phyloP scores from a whole-genome alignment of 2,113 vertebrate species.

The Oreotrochilus melanogaster region DNA sequence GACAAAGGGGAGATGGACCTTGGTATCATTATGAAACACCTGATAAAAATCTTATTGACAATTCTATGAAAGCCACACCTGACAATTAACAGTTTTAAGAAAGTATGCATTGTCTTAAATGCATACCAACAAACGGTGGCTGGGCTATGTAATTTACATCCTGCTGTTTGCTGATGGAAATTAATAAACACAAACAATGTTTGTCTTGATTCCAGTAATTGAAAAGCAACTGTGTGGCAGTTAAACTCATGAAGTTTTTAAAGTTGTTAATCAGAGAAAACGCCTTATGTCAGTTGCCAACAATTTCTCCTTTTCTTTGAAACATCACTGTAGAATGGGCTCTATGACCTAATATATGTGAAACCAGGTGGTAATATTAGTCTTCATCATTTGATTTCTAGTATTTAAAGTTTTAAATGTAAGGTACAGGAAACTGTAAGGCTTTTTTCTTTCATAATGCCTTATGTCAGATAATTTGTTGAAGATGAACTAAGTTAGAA shows the following conservation, averaged over 20 bases:
- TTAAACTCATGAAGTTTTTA: neutral
- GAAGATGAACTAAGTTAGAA: neutral
- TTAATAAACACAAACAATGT: conserved; percentile 54
- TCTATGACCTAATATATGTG: neutral
- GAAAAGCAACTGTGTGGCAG: neutral
- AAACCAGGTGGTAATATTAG: neutral
- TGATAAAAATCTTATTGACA: conserved; percentile 83
- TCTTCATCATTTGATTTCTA: neutral
- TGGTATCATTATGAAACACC: conserved; percentile 85
- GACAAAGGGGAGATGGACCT: conserved; percentile 88
- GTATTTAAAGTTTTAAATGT: neutral
- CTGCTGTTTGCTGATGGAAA: conserved; percentile 60
- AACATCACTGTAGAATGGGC: neutral
- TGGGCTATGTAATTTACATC: conserved; percentile 69
- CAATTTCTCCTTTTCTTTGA: neutral
- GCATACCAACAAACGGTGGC: neutral
- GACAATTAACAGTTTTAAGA: conserved; percentile 79
- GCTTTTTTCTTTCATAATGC: neutral
- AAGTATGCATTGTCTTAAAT: neutral
- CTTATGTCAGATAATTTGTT: neutral
- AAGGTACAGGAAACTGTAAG: neutral
- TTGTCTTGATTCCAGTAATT: neutral
- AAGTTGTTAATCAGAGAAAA: neutral
- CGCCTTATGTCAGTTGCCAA: neutral
- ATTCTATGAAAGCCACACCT: conserved; percentile 83